Evolutionary conservation across 1,140 invertebrate species (phyloP).

Genomic region (Dinothrombium tinctorium): DNA sequence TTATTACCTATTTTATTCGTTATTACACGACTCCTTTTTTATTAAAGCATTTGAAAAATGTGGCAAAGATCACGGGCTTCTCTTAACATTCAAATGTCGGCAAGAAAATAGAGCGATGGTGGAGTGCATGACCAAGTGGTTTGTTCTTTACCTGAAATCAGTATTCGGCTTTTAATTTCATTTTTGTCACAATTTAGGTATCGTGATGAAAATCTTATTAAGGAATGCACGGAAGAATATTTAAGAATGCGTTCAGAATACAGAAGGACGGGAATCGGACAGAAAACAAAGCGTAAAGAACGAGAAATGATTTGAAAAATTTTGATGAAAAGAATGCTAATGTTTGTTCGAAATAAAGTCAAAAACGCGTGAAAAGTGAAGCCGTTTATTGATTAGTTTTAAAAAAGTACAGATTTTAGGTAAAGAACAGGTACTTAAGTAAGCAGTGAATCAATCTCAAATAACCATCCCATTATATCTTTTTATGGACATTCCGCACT

Average conservation of each 20-base stretch:
- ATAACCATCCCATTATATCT: too few species aligned
- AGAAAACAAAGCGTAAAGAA: slow-evolving; percentile 24
- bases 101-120: slow-evolving; percentile 38
- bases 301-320: not conserved
- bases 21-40: slow-evolving; percentile 12
- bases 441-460: too few species aligned
- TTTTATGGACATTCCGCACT: too few species aligned
- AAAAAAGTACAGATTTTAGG: not conserved
- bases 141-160: not conserved
- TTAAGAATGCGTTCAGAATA: slow-evolving; percentile 52
- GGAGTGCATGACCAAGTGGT: slow-evolving; percentile 42
- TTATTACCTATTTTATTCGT: not conserved
- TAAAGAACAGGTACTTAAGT: too few species aligned
- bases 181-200: slow-evolving; percentile 21
- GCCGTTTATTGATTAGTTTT: not conserved
- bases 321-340: not conserved
- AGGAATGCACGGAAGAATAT: slow-evolving; percentile 48
- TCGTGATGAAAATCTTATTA: slow-evolving; percentile 40
- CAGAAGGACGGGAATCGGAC: slow-evolving; percentile 42
- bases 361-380: not conserved
- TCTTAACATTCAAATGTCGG: slow-evolving; percentile 46
- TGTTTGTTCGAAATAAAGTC: not conserved
- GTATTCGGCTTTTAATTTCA: not conserved
- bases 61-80: slow-evolving; percentile 36
- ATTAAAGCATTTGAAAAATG: slow-evolving; percentile 37